A percentile compares a stretch with the other conserved stretches of the same genome.
phyloP scores from a whole-genome alignment of 2,888 invertebrate genomes.

The Scotopteryx bipunctaria region DNA sequence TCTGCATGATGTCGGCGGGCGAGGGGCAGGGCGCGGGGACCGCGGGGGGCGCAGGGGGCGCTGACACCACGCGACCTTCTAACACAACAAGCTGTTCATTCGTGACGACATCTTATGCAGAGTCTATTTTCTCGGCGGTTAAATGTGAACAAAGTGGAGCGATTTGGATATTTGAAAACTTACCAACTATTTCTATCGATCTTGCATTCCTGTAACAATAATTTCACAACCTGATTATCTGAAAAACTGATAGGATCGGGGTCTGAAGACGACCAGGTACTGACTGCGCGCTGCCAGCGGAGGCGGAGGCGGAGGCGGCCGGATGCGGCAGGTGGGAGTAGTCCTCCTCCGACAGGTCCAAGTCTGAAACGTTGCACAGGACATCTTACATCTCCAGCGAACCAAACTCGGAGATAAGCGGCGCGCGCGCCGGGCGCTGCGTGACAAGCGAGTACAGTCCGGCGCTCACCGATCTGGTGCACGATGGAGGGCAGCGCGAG shows the following conservation, averaged over 20 bases:
- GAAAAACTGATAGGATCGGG: no score
- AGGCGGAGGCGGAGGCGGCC: slow-evolving; percentile 13
- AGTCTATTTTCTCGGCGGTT: no score
- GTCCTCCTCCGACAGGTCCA: slow-evolving; percentile 40
- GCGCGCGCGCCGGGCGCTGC: no score
- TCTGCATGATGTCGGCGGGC: slow-evolving; percentile 80
- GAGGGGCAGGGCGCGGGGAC: slow-evolving; percentile 32
- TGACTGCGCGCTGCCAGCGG: no score
- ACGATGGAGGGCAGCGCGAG: slow-evolving; percentile 18
- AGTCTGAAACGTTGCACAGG: no score
- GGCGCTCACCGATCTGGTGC: slow-evolving; percentile 26
- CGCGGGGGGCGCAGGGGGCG: slow-evolving; percentile 21
- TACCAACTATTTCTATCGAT: slow-evolving; percentile 47
- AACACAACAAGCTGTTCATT: slow-evolving; percentile 17
- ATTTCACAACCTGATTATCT: background rate
- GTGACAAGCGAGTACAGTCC: no score
- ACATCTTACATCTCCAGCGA: no score
- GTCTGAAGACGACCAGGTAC: no score
- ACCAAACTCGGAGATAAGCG: no score
- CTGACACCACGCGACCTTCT: background rate
- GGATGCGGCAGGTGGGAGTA: slow-evolving; percentile 45
- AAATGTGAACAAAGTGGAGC: no score
- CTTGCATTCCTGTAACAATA: slow-evolving; percentile 38
- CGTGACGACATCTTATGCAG: slow-evolving; percentile 3
- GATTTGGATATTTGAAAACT: no score